Conservation (phyloP, 2,797 vertebrate species). For the Sebastes trivittatus region DNA sequence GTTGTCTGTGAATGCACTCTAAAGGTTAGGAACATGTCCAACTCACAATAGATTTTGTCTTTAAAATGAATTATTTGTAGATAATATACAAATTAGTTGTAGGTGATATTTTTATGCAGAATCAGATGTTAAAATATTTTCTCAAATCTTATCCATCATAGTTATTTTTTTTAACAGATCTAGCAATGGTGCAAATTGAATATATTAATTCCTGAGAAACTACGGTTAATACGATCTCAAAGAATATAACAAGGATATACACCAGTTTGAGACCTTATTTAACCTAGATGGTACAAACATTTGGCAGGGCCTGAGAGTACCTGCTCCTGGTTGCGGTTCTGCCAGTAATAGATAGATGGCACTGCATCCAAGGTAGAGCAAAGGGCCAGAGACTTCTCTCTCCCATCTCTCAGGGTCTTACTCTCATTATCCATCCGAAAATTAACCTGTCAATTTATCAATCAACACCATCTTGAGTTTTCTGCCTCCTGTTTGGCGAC, state of each 20-base stretch:
- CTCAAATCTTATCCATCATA: not conserved
- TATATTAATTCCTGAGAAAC: conserved; percentile 3
- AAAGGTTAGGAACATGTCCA: not conserved
- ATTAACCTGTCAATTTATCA: conserved; percentile 99
- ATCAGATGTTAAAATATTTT: not conserved
- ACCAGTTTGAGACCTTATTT: conserved; percentile 47
- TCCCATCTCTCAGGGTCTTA: conserved; percentile 89
- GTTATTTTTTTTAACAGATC: not conserved
- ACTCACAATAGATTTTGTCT: not conserved
- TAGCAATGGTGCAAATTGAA: not conserved
- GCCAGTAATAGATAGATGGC: conserved; percentile 94
- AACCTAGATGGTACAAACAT: conserved; percentile 51
- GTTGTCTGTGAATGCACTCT: not conserved
- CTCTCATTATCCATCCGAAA: conserved; percentile 98
- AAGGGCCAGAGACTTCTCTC: conserved; percentile 69
- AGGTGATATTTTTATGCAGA: not conserved
- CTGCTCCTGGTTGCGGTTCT: conserved; percentile 85
- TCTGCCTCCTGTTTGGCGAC: conserved; percentile 87
- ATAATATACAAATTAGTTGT: not conserved
- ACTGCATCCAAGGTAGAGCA: conserved; percentile 94
- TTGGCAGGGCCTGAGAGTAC: conserved; percentile 63
- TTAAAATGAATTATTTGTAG: not conserved
- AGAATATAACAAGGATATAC: conserved; percentile 16
- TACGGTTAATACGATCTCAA: not conserved
- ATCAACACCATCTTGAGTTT: conserved; percentile 98